phyloP scores from a whole-genome alignment of 2,113 vertebrate genomes.

The Calonectris borealis region DNA sequence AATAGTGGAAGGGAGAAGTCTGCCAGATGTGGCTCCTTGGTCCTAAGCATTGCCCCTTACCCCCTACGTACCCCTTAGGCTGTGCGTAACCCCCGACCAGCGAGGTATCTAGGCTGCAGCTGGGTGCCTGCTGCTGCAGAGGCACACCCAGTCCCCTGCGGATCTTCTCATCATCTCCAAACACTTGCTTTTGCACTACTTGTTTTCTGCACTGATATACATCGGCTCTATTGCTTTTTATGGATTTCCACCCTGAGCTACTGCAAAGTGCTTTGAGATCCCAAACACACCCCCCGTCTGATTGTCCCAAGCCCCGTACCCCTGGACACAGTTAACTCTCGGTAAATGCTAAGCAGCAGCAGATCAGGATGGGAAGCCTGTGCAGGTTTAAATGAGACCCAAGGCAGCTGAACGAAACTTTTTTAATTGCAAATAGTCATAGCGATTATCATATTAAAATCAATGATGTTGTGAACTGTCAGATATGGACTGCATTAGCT shows the following conservation, averaged over 20 bases:
- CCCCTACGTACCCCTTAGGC: no score
- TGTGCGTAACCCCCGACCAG: fast-evolving
- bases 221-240: fast-evolving
- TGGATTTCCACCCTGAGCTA: neutral
- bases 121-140: neutral
- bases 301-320: neutral
- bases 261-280: neutral
- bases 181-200: neutral
- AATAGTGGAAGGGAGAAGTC: neutral
- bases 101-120: neutral
- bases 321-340: neutral
- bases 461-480: neutral
- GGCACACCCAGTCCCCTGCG: neutral
- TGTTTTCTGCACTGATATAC: neutral
- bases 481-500: neutral
- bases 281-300: neutral
- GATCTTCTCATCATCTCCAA: neutral
- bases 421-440: neutral
- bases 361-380: neutral
- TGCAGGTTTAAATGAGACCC: neutral
- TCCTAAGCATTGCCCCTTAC: neutral
- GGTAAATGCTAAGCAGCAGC: neutral
- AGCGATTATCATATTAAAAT: neutral
- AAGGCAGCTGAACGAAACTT: neutral
- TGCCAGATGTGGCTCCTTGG: neutral